Conservation (phyloP, 2,113 vertebrate genomes). For the Nanorana parkeri region DNA sequence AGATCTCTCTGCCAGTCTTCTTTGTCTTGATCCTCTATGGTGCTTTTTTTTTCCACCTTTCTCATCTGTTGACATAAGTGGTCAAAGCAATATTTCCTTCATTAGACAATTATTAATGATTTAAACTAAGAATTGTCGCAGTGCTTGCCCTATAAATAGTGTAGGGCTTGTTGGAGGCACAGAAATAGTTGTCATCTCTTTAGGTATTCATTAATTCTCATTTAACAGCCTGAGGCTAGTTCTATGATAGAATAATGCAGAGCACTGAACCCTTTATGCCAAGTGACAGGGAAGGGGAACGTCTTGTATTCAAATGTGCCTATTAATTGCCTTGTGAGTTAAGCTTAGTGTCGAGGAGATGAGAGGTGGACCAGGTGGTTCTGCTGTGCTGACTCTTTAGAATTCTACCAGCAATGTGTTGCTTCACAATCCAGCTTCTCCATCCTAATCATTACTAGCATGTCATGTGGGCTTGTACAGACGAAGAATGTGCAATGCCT, state of each 20-base stretch:
- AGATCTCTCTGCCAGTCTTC: no score
- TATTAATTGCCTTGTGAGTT: constrained; percentile 6
- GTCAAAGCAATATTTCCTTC: constrained; percentile 9
- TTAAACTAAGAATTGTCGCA: constrained; percentile 5
- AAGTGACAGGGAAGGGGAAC: neutral
- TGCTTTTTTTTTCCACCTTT: neutral
- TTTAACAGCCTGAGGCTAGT: constrained; percentile 30
- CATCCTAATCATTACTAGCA: neutral
- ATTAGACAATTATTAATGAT: constrained; percentile 61
- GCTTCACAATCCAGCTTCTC: neutral
- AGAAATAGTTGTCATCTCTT: constrained; percentile 60
- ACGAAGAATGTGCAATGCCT: neutral
- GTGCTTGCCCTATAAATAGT: constrained; percentile 52
- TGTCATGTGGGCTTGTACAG: neutral
- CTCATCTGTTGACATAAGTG: constrained; percentile 11
- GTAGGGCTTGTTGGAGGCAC: constrained; percentile 53
- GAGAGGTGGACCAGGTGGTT: neutral
- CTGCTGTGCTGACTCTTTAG: neutral
- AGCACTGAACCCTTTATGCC: rapidly evolving
- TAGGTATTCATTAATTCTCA: constrained; percentile 67
- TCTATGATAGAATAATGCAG: constrained; percentile 11
- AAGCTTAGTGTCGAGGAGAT: neutral
- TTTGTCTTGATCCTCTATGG: neutral
- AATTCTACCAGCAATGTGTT: neutral
- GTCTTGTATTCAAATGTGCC: constrained; percentile 2